Evolutionary conservation across 2,888 invertebrate species (phyloP).

Genomic region (Leptinotarsa juncta): DNA sequence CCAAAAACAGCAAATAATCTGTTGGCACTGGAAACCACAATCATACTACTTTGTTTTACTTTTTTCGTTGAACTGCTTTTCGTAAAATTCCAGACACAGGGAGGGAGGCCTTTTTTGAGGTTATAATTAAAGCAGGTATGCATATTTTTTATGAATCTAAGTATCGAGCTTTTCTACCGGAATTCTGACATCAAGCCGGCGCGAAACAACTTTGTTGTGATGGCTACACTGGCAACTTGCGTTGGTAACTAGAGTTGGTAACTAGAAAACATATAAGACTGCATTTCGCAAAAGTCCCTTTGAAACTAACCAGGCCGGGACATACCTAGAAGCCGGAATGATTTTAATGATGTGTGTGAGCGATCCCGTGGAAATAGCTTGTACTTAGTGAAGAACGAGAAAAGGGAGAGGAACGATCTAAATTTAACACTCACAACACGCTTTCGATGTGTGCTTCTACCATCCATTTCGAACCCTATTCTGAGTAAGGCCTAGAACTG

Average conservation of each 20-base stretch:
- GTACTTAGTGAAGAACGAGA: slow-evolving; percentile 21
- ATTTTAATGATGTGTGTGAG: slow-evolving; percentile 15
- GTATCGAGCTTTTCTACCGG: too few relatives aligned
- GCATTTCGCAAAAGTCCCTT: neutral
- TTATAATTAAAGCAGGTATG: neutral
- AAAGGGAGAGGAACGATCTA: slow-evolving; percentile 26
- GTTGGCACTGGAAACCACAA: too few relatives aligned
- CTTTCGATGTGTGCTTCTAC: slow-evolving; percentile 10
- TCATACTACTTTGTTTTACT: too few relatives aligned
- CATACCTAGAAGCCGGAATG: neutral
- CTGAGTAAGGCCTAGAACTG: slow-evolving; percentile 5
- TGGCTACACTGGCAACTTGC: neutral
- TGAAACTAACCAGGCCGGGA: neutral
- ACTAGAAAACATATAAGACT: neutral
- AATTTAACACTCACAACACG: slow-evolving; percentile 24
- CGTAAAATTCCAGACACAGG: too few relatives aligned
- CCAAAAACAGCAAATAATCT: too few relatives aligned
- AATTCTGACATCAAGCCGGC: too few relatives aligned
- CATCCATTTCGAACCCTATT: slow-evolving; percentile 20
- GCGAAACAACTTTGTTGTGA: too few relatives aligned
- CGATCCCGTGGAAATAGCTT: slow-evolving; percentile 1
- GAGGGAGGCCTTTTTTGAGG: too few relatives aligned
- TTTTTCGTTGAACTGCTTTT: too few relatives aligned
- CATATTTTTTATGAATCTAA: neutral
- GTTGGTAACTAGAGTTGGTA: neutral